phyloP scores from a whole-genome alignment of 2,797 vertebrate genomes.

The Lepilemur septentrionalis region DNA sequence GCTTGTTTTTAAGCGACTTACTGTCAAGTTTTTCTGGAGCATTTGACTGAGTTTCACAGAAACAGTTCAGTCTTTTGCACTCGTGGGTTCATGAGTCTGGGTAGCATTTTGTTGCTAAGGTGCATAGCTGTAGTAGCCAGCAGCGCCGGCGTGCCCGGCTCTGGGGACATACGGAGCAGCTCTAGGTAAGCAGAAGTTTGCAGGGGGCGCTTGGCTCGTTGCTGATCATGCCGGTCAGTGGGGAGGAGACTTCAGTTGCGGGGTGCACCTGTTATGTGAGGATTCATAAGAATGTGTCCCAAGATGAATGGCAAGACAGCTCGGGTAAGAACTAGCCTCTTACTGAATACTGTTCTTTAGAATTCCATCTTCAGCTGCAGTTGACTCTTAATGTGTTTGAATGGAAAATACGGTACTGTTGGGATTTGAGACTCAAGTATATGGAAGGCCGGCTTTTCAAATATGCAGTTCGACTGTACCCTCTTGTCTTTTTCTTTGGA shows the following conservation, averaged over 20 bases:
- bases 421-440: neutral
- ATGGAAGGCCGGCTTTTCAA: neutral
- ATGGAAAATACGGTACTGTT: neutral
- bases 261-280: neutral
- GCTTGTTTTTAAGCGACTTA: neutral
- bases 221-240: neutral
- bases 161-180: neutral
- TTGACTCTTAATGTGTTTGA: neutral
- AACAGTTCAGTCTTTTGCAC: neutral
- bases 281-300: neutral
- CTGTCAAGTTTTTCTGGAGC: neutral
- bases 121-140: accelerated
- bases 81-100: neutral
- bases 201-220: neutral
- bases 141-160: accelerated
- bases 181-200: neutral
- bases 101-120: neutral
- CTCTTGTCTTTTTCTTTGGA: neutral
- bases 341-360: neutral
- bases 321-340: neutral
- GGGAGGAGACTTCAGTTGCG: neutral
- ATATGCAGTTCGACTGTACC: neutral
- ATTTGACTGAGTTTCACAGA: neutral
- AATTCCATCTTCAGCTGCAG: neutral
- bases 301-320: neutral